Evolutionary conservation across 92 coral and sea anemone genomes (phyloP).

Genomic region (Parazoanthus atlanticus): DNA sequence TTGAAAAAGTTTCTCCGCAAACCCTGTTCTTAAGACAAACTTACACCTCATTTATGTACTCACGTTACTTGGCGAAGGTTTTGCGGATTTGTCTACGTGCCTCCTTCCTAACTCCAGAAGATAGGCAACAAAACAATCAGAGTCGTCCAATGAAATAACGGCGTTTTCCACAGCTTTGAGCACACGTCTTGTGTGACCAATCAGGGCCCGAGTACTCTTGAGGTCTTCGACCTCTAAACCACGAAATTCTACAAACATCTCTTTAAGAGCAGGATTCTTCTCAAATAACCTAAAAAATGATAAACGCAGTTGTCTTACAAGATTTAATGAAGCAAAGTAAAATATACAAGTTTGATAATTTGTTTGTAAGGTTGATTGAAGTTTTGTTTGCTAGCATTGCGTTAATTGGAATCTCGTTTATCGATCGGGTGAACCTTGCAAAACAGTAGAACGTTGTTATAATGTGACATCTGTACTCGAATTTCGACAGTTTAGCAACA

Average conservation of each 20-base stretch:
- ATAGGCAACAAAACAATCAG: slow-evolving; percentile 58
- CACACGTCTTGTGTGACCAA: slow-evolving; percentile 70
- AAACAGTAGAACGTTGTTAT: too few species aligned
- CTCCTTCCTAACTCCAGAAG: slow-evolving; percentile 67
- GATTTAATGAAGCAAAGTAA: background rate
- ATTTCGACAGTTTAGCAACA: too few species aligned
- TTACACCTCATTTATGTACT: background rate
- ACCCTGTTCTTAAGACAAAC: too few species aligned
- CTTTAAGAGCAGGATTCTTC: slow-evolving; percentile 60
- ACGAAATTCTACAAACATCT: slow-evolving; percentile 68
- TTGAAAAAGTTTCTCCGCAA: too few species aligned
- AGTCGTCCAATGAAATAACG: slow-evolving; percentile 61
- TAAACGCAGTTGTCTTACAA: too few species aligned
- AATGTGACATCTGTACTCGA: too few species aligned
- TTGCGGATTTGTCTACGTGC: slow-evolving; percentile 52
- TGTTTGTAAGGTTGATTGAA: background rate
- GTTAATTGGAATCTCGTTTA: too few species aligned
- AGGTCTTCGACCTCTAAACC: slow-evolving; percentile 50
- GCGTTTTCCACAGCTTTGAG: slow-evolving; percentile 71
- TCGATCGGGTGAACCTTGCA: too few species aligned
- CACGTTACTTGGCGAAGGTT: slow-evolving; percentile 49
- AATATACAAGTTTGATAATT: background rate
- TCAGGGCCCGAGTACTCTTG: slow-evolving; percentile 47
- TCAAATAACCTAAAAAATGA: slow-evolving; percentile 58
- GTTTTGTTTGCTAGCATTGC: too few species aligned